Evolutionary conservation across 2,888 invertebrate species (phyloP), one percentile per base, ranked within the genome.

Genomic region (Euclidia mi): DNA sequence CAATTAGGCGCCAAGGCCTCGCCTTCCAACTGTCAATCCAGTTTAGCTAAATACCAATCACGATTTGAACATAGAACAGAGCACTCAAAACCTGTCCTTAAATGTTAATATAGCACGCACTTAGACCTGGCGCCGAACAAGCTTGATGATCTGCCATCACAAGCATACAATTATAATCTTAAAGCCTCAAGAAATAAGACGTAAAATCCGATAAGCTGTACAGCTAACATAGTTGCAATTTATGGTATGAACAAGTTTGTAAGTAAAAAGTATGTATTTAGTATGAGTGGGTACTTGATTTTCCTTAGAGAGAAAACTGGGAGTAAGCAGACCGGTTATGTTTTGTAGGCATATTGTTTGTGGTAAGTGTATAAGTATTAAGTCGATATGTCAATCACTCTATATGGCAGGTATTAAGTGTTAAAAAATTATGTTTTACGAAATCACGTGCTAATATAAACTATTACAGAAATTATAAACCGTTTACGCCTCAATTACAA

Each of bases 41-140:
- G 20, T 17, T 11, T 29, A 20, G 12, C 11, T 45, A 45, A 35
- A 9, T 17, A 31, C 14, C 31, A 48, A 32, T 14, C 17, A 48
- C 20, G 7, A 7, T 25, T 25, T 32, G 18, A 32, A 20, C 18
- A 40, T 4, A 49, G 35, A 41, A 25, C n/a, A 35, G 34, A 34
- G 18, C 11, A 28, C 15, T 35, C 20, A 41, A 41, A 52, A 41
- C 41, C 17, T 9, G 41, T 31, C 25, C 51, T 52, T 41, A 57
- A 59, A 71, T 63, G 55, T 62, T 50, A 56, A 71, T 52, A 51
- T 43, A 46, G 37, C 42, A 40, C 18, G 50, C 44, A 44, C 41
- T 44, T 53, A 52, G 72, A 49, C 42, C 2, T 48, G 72, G 63
- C 72, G 72, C 68, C 71, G 49, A 51, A 46, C 41, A 49, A 45